A percentile compares a stretch with the other conserved stretches of the same genome.
These are phyloP conservation scores for Beris morrisii DNA, from an alignment of 2,888 invertebrate species.

Conservation along the genomic window DNA sequence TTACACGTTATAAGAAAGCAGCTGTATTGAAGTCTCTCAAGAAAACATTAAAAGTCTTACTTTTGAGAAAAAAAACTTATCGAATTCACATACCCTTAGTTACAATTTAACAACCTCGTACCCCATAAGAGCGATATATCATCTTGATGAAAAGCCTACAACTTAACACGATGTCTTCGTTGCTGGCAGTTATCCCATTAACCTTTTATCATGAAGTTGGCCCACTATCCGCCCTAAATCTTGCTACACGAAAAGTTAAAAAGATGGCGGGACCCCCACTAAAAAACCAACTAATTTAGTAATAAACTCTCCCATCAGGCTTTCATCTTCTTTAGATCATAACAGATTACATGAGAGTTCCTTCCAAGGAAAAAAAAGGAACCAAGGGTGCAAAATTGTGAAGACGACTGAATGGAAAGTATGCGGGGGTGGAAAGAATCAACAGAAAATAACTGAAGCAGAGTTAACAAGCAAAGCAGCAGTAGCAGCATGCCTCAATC, in stretches of 20 bases:
- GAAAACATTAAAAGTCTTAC: too few relatives aligned
- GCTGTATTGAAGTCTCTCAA: too few relatives aligned
- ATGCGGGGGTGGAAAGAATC: background rate
- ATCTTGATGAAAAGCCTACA: too few relatives aligned
- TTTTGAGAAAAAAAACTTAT: too few relatives aligned
- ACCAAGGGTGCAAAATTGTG: background rate
- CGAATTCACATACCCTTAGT: too few relatives aligned
- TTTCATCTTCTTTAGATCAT: constrained; percentile 19
- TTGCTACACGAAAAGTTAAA: background rate
- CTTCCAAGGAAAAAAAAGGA: background rate
- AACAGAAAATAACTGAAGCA: background rate
- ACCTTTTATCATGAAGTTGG: constrained; percentile 17
- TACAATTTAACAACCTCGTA: too few relatives aligned
- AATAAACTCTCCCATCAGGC: constrained; percentile 29
- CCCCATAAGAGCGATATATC: too few relatives aligned
- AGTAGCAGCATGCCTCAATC: background rate
- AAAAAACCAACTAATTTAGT: constrained; percentile 31
- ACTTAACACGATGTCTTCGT: too few relatives aligned
- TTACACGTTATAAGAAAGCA: too few relatives aligned
- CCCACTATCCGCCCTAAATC: constrained; percentile 12
- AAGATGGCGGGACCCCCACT: background rate
- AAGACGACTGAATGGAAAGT: background rate
- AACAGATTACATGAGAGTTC: too few relatives aligned
- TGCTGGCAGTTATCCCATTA: constrained; percentile 10
- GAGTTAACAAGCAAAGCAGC: constrained; percentile 2